These are phyloP conservation scores for Meta bourneti DNA, from an alignment of 2,888 invertebrate genomes.

Conservation along the genomic window DNA sequence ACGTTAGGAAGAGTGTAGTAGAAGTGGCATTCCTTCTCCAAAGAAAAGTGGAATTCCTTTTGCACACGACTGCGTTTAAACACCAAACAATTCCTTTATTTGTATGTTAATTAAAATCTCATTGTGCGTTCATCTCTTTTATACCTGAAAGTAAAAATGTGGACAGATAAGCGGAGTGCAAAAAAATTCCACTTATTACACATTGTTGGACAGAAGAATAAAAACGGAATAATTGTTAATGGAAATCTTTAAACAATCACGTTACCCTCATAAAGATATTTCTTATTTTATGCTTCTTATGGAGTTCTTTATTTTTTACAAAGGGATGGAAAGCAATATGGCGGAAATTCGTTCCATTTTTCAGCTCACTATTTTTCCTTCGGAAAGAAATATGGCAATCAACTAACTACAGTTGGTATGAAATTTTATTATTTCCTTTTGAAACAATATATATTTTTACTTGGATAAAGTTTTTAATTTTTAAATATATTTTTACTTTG, in stretches of 20 bases:
- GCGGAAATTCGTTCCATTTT: neutral
- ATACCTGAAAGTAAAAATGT: slow-evolving; percentile 1
- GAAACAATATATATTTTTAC: neutral
- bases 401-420: neutral
- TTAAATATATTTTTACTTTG: too few relatives aligned
- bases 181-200: slow-evolving; percentile 6
- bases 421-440: neutral
- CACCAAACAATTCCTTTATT: slow-evolving; percentile 56
- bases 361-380: neutral
- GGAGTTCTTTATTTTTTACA: neutral
- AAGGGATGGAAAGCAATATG: neutral
- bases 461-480: too few relatives aligned
- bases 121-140: slow-evolving; percentile 26
- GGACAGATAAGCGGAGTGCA: neutral
- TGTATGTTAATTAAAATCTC: slow-evolving; percentile 45
- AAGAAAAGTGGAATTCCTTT: slow-evolving; percentile 28
- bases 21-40: neutral
- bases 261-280: neutral
- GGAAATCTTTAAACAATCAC: neutral
- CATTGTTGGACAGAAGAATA: neutral
- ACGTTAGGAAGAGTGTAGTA: neutral
- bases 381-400: neutral
- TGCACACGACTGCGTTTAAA: slow-evolving; percentile 25
- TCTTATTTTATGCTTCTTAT: neutral
- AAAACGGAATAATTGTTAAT: neutral